A percentile compares a stretch with the other conserved stretches of the same genome.
phyloP scores from a whole-genome alignment of 2,113 vertebrate genomes.

The Diadophis punctatus region DNA sequence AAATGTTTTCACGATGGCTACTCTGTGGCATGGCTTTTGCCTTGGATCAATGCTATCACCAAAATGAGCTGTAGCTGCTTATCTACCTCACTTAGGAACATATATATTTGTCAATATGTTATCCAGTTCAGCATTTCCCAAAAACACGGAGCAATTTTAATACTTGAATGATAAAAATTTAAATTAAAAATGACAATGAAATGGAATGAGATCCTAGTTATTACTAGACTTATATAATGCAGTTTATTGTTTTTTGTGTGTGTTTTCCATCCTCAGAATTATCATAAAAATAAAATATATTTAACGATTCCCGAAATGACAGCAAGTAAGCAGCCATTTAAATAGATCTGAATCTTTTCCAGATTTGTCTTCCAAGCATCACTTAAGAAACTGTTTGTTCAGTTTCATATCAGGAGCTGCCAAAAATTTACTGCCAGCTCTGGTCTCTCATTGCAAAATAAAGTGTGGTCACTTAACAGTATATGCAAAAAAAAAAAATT shows the following conservation, averaged over 20 bases:
- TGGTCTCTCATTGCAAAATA: constrained; percentile 76
- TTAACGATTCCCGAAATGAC: constrained; percentile 69
- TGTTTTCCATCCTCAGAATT: constrained; percentile 62
- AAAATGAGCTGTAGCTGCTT: not conserved
- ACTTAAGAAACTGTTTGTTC: constrained; percentile 81
- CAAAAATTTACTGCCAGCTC: constrained; percentile 76
- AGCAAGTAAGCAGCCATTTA: constrained; percentile 75
- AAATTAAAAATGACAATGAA: not conserved
- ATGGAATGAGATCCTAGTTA: not conserved
- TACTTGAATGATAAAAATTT: not conserved
- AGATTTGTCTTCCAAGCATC: constrained; percentile 75
- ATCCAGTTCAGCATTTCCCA: not conserved
- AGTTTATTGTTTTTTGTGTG: constrained; percentile 64
- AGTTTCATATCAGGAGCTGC: constrained; percentile 77
- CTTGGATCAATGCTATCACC: not conserved
- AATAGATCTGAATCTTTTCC: constrained; percentile 76
- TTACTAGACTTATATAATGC: constrained; percentile 44
- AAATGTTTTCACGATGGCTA: not conserved
- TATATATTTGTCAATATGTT: not conserved
- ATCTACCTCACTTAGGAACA: not conserved
- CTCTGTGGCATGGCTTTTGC: no score
- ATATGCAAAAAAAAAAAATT: constrained; percentile 60
- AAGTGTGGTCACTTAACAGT: constrained; percentile 78
- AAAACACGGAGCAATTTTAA: not conserved
- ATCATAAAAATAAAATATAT: constrained; percentile 67